A percentile compares a stretch with the other conserved stretches of the same genome.
Conservation (phyloP, 2,888 invertebrate genomes). For the Mallateleia sp. region DNA sequence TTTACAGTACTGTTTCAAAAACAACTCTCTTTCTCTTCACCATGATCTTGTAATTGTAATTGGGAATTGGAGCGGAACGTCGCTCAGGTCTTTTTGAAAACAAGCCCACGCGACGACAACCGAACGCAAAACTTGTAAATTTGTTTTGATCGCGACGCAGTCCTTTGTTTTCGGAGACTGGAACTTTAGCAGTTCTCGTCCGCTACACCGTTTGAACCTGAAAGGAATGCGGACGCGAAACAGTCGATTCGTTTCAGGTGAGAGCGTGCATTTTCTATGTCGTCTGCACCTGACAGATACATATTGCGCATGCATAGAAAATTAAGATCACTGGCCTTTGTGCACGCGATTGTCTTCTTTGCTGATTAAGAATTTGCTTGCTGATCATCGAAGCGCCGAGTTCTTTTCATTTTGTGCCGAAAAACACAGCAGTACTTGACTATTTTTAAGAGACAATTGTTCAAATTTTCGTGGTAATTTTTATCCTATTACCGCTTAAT, state of each 20-base stretch:
- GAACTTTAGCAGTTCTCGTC: constrained; percentile 17
- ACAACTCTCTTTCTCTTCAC: too few relatives aligned
- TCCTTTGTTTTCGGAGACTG: constrained; percentile 19
- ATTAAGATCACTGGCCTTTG: constrained; percentile 30
- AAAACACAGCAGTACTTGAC: constrained; percentile 37
- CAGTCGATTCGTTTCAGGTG: constrained; percentile 23
- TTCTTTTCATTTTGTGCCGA: constrained; percentile 10
- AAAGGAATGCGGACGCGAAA: constrained; percentile 13
- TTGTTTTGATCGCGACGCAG: constrained; percentile 26
- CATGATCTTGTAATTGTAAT: background rate
- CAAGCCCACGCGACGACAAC: background rate
- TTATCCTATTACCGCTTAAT: too few relatives aligned
- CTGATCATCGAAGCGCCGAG: background rate
- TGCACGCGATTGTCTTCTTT: constrained; percentile 15
- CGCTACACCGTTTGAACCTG: background rate
- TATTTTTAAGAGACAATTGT: constrained; percentile 4
- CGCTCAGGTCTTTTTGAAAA: background rate
- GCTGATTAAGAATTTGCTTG: background rate
- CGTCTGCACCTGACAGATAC: constrained; percentile 43
- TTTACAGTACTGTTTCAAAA: too few relatives aligned
- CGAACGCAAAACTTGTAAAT: constrained; percentile 22
- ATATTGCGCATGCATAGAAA: constrained; percentile 68
- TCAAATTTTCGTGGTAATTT: background rate
- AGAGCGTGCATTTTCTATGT: constrained; percentile 24
- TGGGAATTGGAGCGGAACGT: constrained; percentile 2